Evolutionary conservation across 2,888 invertebrate species (phyloP).

Genomic region (Epistrophe eligans): DNA sequence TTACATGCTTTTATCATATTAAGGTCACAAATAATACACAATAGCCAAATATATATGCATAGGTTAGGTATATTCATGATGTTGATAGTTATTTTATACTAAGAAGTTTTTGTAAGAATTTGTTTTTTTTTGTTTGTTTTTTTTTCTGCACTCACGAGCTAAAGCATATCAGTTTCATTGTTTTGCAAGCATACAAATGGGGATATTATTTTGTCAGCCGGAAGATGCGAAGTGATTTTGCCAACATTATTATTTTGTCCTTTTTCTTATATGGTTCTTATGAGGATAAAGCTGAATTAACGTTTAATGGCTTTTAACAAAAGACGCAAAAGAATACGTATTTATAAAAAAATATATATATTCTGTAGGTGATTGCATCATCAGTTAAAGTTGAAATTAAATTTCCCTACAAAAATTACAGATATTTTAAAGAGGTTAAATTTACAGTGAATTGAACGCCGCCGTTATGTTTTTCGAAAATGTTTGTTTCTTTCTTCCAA

Average conservation of each 20-base stretch:
- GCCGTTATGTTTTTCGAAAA: too few species aligned
- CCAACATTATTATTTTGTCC: neutral
- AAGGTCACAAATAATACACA: constrained; percentile 13
- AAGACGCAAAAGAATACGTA: too few species aligned
- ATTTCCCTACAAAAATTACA: too few species aligned
- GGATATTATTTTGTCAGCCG: neutral
- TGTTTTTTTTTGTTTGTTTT: neutral
- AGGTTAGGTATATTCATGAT: neutral
- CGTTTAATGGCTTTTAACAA: neutral
- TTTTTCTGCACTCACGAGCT: neutral
- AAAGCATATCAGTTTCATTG: constrained; percentile 7
- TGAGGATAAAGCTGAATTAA: neutral
- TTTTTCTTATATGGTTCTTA: neutral
- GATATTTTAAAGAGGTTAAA: too few species aligned
- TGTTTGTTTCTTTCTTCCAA: too few species aligned
- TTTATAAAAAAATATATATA: too few species aligned
- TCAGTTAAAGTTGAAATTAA: too few species aligned
- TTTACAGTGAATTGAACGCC: too few species aligned
- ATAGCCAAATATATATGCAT: neutral
- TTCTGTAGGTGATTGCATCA: too few species aligned
- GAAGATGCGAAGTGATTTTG: constrained; percentile 5
- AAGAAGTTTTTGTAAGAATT: neutral
- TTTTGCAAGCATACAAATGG: constrained; percentile 1
- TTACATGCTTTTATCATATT: constrained; percentile 16
- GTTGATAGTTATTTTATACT: neutral